Conservation (phyloP, 1,140 invertebrate genomes). For the Plutomurus gul region DNA sequence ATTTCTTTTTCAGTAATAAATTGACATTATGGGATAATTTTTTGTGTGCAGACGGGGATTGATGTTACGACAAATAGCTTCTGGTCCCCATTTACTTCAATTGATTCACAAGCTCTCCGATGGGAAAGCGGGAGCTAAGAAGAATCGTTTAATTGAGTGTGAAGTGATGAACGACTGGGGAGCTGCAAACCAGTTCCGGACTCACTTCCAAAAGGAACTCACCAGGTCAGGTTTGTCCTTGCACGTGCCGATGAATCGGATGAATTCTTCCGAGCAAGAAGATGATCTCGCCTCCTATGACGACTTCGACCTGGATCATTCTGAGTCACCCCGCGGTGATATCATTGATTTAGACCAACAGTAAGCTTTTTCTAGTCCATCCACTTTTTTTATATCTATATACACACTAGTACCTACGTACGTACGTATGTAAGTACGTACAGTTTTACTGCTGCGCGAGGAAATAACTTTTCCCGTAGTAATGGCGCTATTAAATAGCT, state of each 20-base stretch:
- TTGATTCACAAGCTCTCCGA: conserved; percentile 67
- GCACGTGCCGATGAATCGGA: not conserved
- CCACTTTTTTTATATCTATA: too few species aligned
- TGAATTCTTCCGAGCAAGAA: not conserved
- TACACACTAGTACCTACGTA: too few species aligned
- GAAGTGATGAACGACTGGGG: conserved; percentile 65
- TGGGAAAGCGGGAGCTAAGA: not conserved
- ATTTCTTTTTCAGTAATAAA: not conserved
- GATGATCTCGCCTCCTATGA: not conserved
- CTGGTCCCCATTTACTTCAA: conserved; percentile 69
- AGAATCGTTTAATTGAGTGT: conserved; percentile 65
- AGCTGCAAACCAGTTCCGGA: conserved; percentile 63
- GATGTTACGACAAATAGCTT: conserved; percentile 68
- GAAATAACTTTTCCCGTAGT: too few species aligned
- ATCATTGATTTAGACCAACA: conserved; percentile 36
- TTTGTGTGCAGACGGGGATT: conserved; percentile 62
- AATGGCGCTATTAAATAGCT: not conserved
- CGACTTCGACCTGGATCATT: not conserved
- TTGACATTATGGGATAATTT: not conserved
- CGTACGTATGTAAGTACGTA: too few species aligned
- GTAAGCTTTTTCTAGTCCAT: conserved; percentile 27
- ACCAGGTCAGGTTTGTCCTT: conserved; percentile 56
- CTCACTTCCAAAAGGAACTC: conserved; percentile 63
- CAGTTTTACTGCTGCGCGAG: too few species aligned
- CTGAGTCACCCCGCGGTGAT: not conserved